phyloP scores from a whole-genome alignment of 2,888 invertebrate species.

The Agriopis marginaria region DNA sequence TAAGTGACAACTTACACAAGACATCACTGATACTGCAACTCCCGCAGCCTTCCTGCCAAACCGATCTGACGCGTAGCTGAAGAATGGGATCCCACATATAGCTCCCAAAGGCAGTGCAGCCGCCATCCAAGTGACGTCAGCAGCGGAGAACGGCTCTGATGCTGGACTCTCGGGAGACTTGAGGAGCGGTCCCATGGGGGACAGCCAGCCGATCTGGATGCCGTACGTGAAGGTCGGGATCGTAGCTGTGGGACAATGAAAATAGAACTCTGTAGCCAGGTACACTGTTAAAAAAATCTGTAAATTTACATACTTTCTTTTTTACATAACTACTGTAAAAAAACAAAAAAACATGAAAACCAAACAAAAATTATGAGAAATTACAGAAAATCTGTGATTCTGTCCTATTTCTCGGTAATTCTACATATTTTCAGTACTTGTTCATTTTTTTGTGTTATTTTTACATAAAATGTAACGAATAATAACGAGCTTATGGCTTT shows the following conservation, averaged over 20 bases:
- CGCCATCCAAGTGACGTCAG: constrained; percentile 80
- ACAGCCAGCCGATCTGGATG: constrained; percentile 82
- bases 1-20: constrained; percentile 68
- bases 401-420: no score
- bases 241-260: constrained; percentile 65
- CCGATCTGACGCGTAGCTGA: constrained; percentile 76
- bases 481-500: no score
- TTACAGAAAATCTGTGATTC: no score
- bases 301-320: no score
- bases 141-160: constrained; percentile 61
- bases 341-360: no score
- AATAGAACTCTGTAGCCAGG: neutral
- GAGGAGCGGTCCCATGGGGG: constrained; percentile 78
- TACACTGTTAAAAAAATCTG: no score
- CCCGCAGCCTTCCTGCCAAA: constrained; percentile 82
- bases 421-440: no score
- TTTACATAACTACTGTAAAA: no score
- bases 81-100: constrained; percentile 80
- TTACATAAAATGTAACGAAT: no score
- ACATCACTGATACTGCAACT: constrained; percentile 80
- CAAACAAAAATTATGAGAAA: no score
- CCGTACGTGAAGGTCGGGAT: constrained; percentile 82
- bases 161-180: constrained; percentile 66
- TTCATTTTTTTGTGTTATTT: no score
- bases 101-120: constrained; percentile 82